Base-by-base conservation (phyloP, 2,888 invertebrate genomes). In the Cyaniris semiargus region DNA sequence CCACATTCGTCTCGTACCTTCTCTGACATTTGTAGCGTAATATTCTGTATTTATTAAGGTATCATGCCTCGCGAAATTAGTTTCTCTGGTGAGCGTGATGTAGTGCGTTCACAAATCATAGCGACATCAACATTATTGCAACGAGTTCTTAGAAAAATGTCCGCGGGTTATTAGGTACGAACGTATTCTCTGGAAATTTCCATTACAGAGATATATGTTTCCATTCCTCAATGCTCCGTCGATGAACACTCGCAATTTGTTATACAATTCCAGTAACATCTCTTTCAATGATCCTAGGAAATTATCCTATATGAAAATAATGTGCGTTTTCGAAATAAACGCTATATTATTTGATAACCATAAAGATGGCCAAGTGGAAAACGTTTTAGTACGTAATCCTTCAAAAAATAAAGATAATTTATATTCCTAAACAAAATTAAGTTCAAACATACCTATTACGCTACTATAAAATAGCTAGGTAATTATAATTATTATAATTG, bases 121-220 rank as follows among this genome's bases (percentile, higher is more conserved):
- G 86, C 86, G 89, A 89, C 90, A 85, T 87, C 83, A 84, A 81
- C 87, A 86, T 89, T 91, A 91, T 90, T 90, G 89, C 89, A 88
- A 85, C 84, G 83, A 82, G 84, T 84, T 84, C 85, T 74, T 83
- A 84, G 87, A 86, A 85, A 88, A 87, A 88, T 88, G 84, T 83
- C 81, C 82, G 81, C 84, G 84, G 80, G 80, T 82, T 80, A 81
- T 79, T 81, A 82, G 81, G 82, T 83, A 81, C 79, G 79, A 77
- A 83, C 81, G 81, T 83, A 83, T 83, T 82, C 85, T 81, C 83
- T 85, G 84, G 83, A 84, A 86, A 87, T 85, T 86, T 82, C 82
- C 82, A 76, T 84, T 82, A 79, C 79, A 79, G 81, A 87, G 87
- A 89, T 85, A 84, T 87, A 88, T 88, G 86, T 83, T 82, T 79